Base-by-base conservation (phyloP, 1,140 invertebrate genomes). In the Dolichoris vasculosae region DNA sequence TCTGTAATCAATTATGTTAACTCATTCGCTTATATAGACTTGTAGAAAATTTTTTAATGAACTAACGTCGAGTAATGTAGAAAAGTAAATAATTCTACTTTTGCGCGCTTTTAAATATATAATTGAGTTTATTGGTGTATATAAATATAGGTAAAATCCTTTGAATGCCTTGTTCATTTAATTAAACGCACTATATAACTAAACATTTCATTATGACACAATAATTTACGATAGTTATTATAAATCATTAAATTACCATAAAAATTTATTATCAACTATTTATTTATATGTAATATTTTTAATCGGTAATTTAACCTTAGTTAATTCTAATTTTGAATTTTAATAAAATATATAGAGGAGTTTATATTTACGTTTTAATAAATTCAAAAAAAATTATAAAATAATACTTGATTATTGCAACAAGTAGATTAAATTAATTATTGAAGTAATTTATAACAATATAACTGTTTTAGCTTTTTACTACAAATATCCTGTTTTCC, bases 21-120 rank as follows among this genome's bases (percentile, higher is more conserved):
- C 4, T n/a, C 23, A 7, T 63, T n/a, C 6, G 59, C 30, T 48
- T 20, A 35, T 13, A 40, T 63, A 63, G 38, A 38, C 15, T 69
- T 69, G 20, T 13, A 69, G 3, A 13, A 69, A 38, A 69, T 38
- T 8, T 69, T 69, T 7, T 7, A 69, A 4, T 69, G 20, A 38
- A 69, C 17, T 17, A 8, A 69, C 11, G 23, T 67, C 13, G 7
- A 8, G 9, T 20, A 38, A 20, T 20, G 15, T 38, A 38, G 8
- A 63, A 63, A 23, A 69, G 32, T 35, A 15, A 59, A 78, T 64
- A 7, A 64, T 40, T 63, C 23, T n/a, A 51, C 26, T 43, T 80
- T 80, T 80, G 78, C 59, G 78, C 38, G 78, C 78, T 80, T 64
- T 40, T 43, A 64, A 23, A 43, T 46, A 38, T 30, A 64, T 32